Evolutionary conservation across 2,113 vertebrate genomes (phyloP).

Genomic region (Limnothrissa miodon): DNA sequence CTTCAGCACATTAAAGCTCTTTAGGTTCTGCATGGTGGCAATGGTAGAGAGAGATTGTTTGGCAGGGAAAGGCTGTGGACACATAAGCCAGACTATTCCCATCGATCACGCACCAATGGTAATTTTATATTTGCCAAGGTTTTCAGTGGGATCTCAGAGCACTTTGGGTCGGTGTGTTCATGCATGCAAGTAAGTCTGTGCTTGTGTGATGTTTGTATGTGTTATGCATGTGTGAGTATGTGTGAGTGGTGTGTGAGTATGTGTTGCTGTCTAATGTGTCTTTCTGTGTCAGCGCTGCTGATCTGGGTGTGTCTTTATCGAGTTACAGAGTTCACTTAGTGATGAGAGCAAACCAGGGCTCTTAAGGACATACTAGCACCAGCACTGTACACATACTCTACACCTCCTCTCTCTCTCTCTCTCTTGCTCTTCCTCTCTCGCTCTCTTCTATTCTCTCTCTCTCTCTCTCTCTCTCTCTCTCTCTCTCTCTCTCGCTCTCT

Average conservation of each 20-base stretch:
- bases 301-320: neutral
- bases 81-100: neutral
- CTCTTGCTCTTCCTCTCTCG: neutral
- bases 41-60: neutral
- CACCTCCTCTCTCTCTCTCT: neutral
- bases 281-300: neutral
- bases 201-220: neutral
- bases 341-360: neutral
- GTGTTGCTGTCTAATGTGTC: neutral
- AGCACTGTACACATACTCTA: neutral
- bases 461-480: neutral
- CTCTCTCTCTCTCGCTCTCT: neutral
- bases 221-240: neutral
- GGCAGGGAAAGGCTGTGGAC: neutral
- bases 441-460: neutral
- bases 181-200: neutral
- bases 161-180: neutral
- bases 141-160: neutral
- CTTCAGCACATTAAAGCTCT: too few relatives aligned
- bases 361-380: neutral
- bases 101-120: neutral
- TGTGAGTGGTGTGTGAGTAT: neutral
- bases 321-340: neutral
- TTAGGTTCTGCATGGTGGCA: too few relatives aligned
- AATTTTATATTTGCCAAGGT: constrained; percentile 2